Evolutionary conservation across 2,888 invertebrate genomes (phyloP).

Genomic region (Oscheius sp.): DNA sequence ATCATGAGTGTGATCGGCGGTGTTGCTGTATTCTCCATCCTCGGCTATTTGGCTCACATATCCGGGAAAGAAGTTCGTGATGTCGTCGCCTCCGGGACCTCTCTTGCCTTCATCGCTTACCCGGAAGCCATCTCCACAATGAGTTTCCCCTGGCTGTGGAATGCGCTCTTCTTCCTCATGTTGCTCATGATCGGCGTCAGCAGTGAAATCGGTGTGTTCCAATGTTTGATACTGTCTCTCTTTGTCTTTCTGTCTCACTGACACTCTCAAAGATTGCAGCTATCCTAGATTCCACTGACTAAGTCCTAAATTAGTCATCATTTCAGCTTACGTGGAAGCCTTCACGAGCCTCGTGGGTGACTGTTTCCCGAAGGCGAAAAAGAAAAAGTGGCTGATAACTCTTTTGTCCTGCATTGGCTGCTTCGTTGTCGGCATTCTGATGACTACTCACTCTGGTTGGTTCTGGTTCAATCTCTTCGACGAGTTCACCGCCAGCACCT

Average conservation of each 20-base stretch:
- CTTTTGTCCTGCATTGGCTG: slow-evolving; percentile 19
- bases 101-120: slow-evolving; percentile 74
- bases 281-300: not conserved
- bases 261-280: not conserved
- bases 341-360: slow-evolving; percentile 35
- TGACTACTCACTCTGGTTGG: slow-evolving; percentile 36
- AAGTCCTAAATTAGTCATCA: not conserved
- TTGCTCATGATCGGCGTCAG: slow-evolving; percentile 73
- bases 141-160: slow-evolving; percentile 73
- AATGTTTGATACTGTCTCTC: not conserved
- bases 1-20: slow-evolving; percentile 58
- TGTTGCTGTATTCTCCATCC: slow-evolving; percentile 54
- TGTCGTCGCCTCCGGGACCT: slow-evolving; percentile 68
- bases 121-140: slow-evolving; percentile 73
- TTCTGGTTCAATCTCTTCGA: slow-evolving; percentile 34
- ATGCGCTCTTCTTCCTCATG: slow-evolving; percentile 74
- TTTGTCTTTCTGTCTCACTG: not conserved
- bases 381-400: slow-evolving; percentile 34
- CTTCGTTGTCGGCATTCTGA: slow-evolving; percentile 29
- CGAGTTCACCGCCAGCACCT: slow-evolving; percentile 23
- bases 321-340: slow-evolving; percentile 41
- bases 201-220: slow-evolving; percentile 46
- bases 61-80: slow-evolving; percentile 37
- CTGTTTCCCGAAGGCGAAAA: slow-evolving; percentile 34
- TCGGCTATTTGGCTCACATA: slow-evolving; percentile 55